Conservation (phyloP, 2,888 invertebrate species). For the Pollenia labialis region DNA sequence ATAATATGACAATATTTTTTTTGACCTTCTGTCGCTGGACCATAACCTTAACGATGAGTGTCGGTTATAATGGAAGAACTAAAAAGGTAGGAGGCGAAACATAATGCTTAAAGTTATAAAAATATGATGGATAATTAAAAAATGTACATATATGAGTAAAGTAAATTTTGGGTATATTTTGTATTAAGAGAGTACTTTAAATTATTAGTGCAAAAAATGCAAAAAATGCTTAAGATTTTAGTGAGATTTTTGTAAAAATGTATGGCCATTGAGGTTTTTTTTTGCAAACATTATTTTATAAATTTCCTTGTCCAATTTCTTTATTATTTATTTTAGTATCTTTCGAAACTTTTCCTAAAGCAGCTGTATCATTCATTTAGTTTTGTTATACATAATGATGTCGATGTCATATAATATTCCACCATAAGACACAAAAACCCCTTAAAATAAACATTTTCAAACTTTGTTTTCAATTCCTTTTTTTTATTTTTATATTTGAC, state of each 20-base stretch:
- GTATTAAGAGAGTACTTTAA: too few species aligned
- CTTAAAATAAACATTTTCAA: background rate
- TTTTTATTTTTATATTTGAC: slow-evolving; percentile 9
- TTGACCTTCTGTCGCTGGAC: slow-evolving; percentile 13
- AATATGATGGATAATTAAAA: too few species aligned
- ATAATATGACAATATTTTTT: slow-evolving; percentile 19
- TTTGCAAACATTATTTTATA: too few species aligned
- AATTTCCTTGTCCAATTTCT: too few species aligned
- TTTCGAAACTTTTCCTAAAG: background rate
- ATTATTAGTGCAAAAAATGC: too few species aligned
- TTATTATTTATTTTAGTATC: too few species aligned
- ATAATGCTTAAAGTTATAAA: too few species aligned
- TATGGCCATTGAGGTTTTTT: background rate
- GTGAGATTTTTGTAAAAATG: background rate
- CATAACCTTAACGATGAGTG: background rate
- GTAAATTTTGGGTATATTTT: too few species aligned
- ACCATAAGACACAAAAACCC: background rate
- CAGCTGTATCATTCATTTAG: background rate
- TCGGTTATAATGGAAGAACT: background rate
- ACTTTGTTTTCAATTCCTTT: slow-evolving; percentile 1
- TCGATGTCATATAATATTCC: background rate
- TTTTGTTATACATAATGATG: background rate
- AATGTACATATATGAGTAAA: too few species aligned
- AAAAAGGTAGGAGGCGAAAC: too few species aligned
- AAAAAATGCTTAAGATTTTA: too few species aligned